Conservation (phyloP, 1,140 invertebrate species). For the Phthorimaea operculella region DNA sequence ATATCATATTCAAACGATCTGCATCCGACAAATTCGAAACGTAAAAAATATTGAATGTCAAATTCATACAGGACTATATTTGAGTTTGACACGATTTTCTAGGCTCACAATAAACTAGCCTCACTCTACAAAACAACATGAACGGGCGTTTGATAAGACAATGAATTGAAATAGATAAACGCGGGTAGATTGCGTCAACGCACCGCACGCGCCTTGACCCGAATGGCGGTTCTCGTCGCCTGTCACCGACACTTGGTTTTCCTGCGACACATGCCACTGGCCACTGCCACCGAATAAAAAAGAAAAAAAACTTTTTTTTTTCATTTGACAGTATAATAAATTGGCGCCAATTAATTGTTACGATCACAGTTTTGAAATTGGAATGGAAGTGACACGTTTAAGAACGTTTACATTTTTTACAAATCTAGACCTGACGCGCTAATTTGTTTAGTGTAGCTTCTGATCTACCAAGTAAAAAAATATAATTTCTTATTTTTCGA, state of each 20-base stretch:
- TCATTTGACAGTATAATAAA: not conserved
- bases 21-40: too few species aligned
- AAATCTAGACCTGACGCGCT: too few species aligned
- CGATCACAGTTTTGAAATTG: too few species aligned
- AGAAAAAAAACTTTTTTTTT: not conserved
- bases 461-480: too few species aligned
- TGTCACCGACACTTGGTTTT: slow-evolving; percentile 28
- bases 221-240: slow-evolving; percentile 23
- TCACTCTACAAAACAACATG: not conserved
- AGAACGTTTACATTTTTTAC: too few species aligned
- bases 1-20: too few species aligned
- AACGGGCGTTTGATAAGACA: slow-evolving; percentile 31
- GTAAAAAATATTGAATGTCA: too few species aligned
- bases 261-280: slow-evolving; percentile 25
- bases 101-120: not conserved
- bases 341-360: too few species aligned
- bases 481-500: too few species aligned
- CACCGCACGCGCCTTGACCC: slow-evolving; percentile 43
- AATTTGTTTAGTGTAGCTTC: too few species aligned
- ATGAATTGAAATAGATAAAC: slow-evolving; percentile 35
- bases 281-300: slow-evolving; percentile 21
- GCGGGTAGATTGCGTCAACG: slow-evolving; percentile 42
- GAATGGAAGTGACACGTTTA: not conserved
- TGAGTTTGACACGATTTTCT: too few species aligned
- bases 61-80: too few species aligned